These are phyloP conservation scores for Terebella lapidaria DNA, from an alignment of 2,888 invertebrate species.

Conservation along the genomic window DNA sequence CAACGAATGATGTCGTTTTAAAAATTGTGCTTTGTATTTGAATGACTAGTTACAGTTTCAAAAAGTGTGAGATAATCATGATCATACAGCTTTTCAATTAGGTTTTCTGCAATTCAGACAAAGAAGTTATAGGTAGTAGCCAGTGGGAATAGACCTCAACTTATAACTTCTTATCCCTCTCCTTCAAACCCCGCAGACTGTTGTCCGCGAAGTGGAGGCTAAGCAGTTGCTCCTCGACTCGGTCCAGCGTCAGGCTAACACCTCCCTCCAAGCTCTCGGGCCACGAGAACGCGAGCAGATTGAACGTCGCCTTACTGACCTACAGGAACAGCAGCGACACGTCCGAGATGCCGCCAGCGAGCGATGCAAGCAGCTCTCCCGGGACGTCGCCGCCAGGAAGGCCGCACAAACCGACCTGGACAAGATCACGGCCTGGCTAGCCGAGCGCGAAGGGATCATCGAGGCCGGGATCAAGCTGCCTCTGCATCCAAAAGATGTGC, in stretches of 20 bases:
- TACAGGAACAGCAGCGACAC: conserved; percentile 72
- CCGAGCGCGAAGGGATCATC: conserved; percentile 55
- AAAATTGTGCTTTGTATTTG: background rate
- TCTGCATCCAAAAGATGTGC: conserved; percentile 72
- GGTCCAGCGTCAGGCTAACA: conserved; percentile 14
- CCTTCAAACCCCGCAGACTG: conserved; percentile 57
- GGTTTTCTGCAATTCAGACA: no score
- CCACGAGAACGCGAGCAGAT: conserved; percentile 76
- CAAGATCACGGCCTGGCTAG: conserved; percentile 75
- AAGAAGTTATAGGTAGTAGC: no score
- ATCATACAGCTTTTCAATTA: no score
- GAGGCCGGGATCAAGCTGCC: conserved; percentile 12
- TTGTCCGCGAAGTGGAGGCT: conserved; percentile 68
- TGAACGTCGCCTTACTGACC: conserved; percentile 67
- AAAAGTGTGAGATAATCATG: background rate
- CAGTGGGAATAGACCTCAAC: no score
- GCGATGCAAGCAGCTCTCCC: conserved; percentile 63
- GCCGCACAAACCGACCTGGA: conserved; percentile 75
- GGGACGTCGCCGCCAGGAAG: conserved; percentile 65
- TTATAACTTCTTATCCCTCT: no score
- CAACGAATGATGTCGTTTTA: no score
- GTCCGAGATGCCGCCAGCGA: conserved; percentile 57
- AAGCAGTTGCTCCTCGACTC: conserved; percentile 78
- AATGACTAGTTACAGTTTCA: background rate
- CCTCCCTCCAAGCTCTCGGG: conserved; percentile 59